Base-by-base conservation (phyloP, 1,140 invertebrate genomes). In the Leucophenga varia region DNA sequence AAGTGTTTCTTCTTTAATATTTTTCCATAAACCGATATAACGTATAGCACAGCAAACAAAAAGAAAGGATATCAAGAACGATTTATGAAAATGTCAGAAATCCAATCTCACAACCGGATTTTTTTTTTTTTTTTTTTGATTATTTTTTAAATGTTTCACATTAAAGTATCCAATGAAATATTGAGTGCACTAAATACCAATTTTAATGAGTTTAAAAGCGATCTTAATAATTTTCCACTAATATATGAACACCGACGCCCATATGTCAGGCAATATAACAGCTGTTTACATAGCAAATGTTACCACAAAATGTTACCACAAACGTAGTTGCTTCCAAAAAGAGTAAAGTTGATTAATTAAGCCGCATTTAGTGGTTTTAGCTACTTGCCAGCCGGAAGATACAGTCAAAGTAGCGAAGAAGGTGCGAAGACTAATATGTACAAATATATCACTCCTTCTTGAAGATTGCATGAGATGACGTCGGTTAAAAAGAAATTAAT, bases 211-310 rank as follows among this genome's bases (percentile, higher is more conserved):
- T 37, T 37, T 36, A 21, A 49, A 65, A 61, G 50, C 47, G 49
- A 47, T 63, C 34, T 47, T 58, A 67, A 63, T 65, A 63, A 65
- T 67, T 52, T 57, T n/a, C 50, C 28, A 28, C 53, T 65, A 59
- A 65, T 59, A 65, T 46, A 65, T 65, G 61, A 63, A 59, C 56
- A 67, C 63, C 63, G 59, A 67, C 63, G 53, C 63, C 59, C 63
- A 65, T 61, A 65, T 67, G 63, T 65, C 63, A 65, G 63, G 12
- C 25, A 6, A 12, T 28, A 28, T 59, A 56, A 54, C 63, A 67
- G 63, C 63, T 67, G 64, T 68, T 67, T 67, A 67, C 64, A 67
- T 56, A 67, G 64, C 63, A 67, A 67, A 67, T 67, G 64, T 67
- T 67, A 49, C 59, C 59, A 51, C 64, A 57, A 63, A 63, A 47